These are phyloP conservation scores for Glossosoma conforme DNA, from an alignment of 1,140 invertebrate species.

Conservation along the genomic window DNA sequence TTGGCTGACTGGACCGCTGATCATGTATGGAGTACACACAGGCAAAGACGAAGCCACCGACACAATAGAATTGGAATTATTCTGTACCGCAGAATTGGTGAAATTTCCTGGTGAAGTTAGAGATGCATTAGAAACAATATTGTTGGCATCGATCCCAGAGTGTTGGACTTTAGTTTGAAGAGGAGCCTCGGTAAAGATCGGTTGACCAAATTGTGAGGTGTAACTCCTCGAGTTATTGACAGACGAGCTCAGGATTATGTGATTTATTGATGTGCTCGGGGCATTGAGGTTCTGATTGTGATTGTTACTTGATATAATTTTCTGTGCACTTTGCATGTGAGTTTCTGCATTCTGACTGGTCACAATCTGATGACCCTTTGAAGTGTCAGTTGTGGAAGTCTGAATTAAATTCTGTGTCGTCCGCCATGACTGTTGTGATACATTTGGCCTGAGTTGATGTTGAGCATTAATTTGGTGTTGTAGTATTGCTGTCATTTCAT, in stretches of 20 bases:
- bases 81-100: constrained; percentile 13
- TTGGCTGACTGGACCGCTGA: constrained; percentile 21
- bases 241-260: constrained; percentile 16
- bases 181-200: constrained; percentile 20
- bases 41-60: constrained; percentile 15
- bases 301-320: constrained; percentile 19
- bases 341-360: constrained; percentile 18
- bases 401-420: constrained; percentile 21
- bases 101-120: constrained; percentile 8
- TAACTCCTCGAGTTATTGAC: constrained; percentile 26
- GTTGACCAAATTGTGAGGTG: constrained; percentile 21
- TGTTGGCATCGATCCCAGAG: constrained; percentile 4
- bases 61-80: constrained; percentile 18
- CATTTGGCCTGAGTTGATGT: constrained; percentile 11
- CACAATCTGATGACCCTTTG: constrained; percentile 17
- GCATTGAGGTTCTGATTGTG: constrained; percentile 10
- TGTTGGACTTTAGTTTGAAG: constrained; percentile 18
- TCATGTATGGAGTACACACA: constrained; percentile 15
- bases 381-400: constrained; percentile 15
- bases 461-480: constrained; percentile 11
- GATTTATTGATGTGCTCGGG: constrained; percentile 13
- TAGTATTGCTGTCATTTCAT: neutral
- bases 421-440: constrained; percentile 22
- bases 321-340: constrained; percentile 19
- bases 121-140: constrained; percentile 8